Base-by-base conservation (phyloP, 2,113 vertebrate species). In the Syngnathoides biaculeatus region DNA sequence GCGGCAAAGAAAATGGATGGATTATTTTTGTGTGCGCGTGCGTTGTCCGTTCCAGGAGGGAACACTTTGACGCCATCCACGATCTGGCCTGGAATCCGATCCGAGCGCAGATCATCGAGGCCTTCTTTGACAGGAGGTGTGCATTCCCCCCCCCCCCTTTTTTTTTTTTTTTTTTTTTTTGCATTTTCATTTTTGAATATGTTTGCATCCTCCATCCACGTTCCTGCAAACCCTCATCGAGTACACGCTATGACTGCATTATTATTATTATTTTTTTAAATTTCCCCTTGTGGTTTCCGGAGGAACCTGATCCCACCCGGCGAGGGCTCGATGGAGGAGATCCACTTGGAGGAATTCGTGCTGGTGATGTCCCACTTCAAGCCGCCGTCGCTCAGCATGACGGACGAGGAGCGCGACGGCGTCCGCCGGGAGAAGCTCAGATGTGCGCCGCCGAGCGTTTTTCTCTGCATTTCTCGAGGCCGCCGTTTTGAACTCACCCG, bases 101-200 rank as follows among this genome's bases (percentile, higher is more conserved):
- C 73, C 79, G 94, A 5, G 79, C 90, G 2, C 94, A 97, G 79
- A 99, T 99, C 4, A 67, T 96, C 59, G 93, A 93, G 24, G 96
- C 96, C 67, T 99, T 98, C 82, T 98, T 98, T 1, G 95, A 98
- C 89, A 92, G 85, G 89, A 86, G 97, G 97, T 98, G 73, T n/a
- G n/a, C n/a, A n/a, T n/a, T n/a, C n/a, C n/a, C n/a, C n/a, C n/a
- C n/a, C n/a, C n/a, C n/a, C n/a, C n/a, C n/a, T n/a, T n/a, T 35
- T 0, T 17, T 35, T n/a, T 24, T 8, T 22, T 12, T 6, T 20
- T 35, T 35, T 42, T 59, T 15, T 45, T 11, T 39, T 22, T 35
- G 13, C 1, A 30, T 64, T 26, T n/a, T 0, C 40, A 2, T 38
- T 17, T 52, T 8, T 30, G 0, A 43, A 4, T 67, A 68, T 65